Conservation (phyloP, 2,888 invertebrate species). For the Ephialtes manifestator region DNA sequence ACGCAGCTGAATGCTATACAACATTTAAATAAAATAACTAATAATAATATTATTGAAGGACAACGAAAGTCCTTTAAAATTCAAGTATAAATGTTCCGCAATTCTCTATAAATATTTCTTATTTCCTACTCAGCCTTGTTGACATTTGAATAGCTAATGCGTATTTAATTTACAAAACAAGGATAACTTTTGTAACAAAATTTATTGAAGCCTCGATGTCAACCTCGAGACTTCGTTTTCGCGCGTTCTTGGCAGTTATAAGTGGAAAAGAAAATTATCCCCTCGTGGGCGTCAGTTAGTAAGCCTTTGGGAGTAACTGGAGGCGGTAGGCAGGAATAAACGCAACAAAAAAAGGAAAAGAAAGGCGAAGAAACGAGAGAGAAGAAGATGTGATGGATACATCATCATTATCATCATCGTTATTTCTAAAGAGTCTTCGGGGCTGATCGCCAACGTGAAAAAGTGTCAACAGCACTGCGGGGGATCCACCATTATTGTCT, state of each 20-base stretch:
- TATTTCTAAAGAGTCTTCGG: constrained; percentile 72
- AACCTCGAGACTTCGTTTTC: constrained; percentile 23
- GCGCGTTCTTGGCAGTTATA: constrained; percentile 7
- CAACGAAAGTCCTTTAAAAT: background rate
- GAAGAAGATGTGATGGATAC: constrained; percentile 1
- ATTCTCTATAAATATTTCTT: background rate
- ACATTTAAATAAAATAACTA: background rate
- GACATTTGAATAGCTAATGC: background rate
- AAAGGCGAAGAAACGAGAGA: constrained; percentile 4
- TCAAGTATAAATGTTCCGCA: background rate
- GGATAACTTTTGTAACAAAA: background rate
- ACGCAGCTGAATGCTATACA: background rate
- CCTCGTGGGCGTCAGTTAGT: constrained; percentile 5
- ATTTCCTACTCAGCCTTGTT: background rate
- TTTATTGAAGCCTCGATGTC: constrained; percentile 28
- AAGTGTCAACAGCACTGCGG: constrained; percentile 58
- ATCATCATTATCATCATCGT: constrained; percentile 73
- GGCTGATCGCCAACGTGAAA: constrained; percentile 47
- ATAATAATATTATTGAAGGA: background rate
- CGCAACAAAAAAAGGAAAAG: constrained; percentile 33
- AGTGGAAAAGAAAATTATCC: constrained; percentile 17
- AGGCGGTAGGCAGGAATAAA: constrained; percentile 73
- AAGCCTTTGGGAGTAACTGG: constrained; percentile 47
- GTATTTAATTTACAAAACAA: constrained; percentile 1
- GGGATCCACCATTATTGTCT: constrained; percentile 46